A percentile compares a stretch with the other conserved stretches of the same genome.
phyloP scores from a whole-genome alignment of 2,113 vertebrate genomes.

The Embiotoca jacksoni region DNA sequence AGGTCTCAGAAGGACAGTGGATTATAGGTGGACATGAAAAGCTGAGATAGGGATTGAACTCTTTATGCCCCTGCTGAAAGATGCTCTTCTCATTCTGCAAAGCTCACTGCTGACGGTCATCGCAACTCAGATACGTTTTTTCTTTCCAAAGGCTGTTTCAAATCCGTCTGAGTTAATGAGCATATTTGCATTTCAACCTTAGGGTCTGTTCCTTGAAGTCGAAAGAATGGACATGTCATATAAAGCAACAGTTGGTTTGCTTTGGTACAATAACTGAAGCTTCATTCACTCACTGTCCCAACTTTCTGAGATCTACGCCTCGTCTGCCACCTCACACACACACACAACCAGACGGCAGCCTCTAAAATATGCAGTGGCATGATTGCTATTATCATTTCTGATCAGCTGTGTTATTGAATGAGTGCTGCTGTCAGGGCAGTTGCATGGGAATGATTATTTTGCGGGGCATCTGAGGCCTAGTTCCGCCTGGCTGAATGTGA shows the following conservation, averaged over 20 bases:
- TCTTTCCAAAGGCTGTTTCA: conserved; percentile 48
- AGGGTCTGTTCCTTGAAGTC: conserved; percentile 53
- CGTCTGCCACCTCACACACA: conserved; percentile 27
- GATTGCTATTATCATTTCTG: conserved; percentile 84
- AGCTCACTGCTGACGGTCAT: conserved; percentile 61
- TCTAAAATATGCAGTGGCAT: conserved; percentile 80
- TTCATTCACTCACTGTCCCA: conserved; percentile 28
- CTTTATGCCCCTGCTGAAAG: conserved; percentile 59
- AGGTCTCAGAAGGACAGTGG: conserved; percentile 70
- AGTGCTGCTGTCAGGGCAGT: conserved; percentile 71
- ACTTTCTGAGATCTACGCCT: conserved; percentile 33
- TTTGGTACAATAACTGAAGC: conserved; percentile 33
- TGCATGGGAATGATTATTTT: conserved; percentile 82
- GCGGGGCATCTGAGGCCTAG: conserved; percentile 73
- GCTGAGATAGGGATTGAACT: conserved; percentile 62
- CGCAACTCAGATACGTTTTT: conserved; percentile 50
- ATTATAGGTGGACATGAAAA: conserved; percentile 63
- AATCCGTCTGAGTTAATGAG: conserved; percentile 70
- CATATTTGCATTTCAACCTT: conserved; percentile 74
- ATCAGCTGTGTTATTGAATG: conserved; percentile 83
- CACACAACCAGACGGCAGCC: conserved; percentile 26
- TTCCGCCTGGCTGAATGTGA: conserved; percentile 79
- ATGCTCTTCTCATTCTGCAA: conserved; percentile 61
- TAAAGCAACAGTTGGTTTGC: conserved; percentile 48
- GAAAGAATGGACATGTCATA: conserved; percentile 44